Conservation (phyloP, 2,888 invertebrate genomes). For the Heliconius ethilla region DNA sequence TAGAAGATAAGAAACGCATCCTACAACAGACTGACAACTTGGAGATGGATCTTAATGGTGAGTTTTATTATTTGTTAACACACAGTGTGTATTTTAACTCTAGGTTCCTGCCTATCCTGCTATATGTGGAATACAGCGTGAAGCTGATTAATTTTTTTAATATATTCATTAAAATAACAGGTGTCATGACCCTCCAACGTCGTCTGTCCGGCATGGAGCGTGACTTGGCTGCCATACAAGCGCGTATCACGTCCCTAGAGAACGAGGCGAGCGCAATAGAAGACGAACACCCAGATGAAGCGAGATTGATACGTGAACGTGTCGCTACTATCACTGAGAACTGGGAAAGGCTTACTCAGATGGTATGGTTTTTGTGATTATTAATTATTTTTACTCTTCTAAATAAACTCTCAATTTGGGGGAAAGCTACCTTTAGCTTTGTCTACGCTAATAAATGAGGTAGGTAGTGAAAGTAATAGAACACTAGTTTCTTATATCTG, state of each 20-base stretch:
- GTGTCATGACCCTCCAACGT: slow-evolving; percentile 98
- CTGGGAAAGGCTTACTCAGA: slow-evolving; percentile 98
- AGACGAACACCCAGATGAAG: slow-evolving; percentile 96
- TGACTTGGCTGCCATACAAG: slow-evolving; percentile 98
- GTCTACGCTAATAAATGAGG: too few relatives aligned
- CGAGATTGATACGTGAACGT: slow-evolving; percentile 93
- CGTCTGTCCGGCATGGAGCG: slow-evolving; percentile 99
- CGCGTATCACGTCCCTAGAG: slow-evolving; percentile 96
- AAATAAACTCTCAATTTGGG: neutral
- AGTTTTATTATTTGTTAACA: slow-evolving; percentile 21
- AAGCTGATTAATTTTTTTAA: neutral
- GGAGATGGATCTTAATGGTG: slow-evolving; percentile 97
- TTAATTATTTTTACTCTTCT: neutral
- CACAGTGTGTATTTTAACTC: too few relatives aligned
- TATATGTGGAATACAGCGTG: too few relatives aligned
- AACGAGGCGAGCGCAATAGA: slow-evolving; percentile 96
- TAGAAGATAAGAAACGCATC: slow-evolving; percentile 99
- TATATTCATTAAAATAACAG: slow-evolving; percentile 49
- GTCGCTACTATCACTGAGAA: slow-evolving; percentile 94
- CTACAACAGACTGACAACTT: slow-evolving; percentile 98
- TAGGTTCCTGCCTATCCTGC: too few relatives aligned
- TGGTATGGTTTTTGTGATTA: slow-evolving; percentile 79
- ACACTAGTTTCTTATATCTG: neutral
- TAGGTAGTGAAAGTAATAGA: too few relatives aligned
- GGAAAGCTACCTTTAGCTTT: too few relatives aligned